These are phyloP conservation scores for Diogma glabrata DNA, from an alignment of 2,888 invertebrate genomes.

Conservation along the genomic window DNA sequence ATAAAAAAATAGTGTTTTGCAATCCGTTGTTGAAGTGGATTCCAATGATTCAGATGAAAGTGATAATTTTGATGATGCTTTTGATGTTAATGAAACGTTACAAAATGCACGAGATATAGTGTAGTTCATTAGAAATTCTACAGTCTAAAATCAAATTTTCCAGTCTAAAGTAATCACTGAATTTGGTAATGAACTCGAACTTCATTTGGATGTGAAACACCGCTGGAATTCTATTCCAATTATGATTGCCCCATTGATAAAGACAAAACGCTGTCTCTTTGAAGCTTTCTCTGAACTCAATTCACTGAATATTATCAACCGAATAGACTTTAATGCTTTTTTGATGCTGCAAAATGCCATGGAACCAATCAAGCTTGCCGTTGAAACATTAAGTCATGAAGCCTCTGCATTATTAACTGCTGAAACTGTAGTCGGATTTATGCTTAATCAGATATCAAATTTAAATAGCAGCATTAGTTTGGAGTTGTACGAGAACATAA, in stretches of 20 bases:
- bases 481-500: neutral
- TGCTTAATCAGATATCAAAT: neutral
- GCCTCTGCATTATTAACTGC: too few species aligned
- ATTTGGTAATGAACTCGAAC: conserved; percentile 1
- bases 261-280: too few species aligned
- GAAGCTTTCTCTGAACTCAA: too few species aligned
- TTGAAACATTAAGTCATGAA: too few species aligned
- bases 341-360: neutral
- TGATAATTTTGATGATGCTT: neutral
- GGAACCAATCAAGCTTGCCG: neutral
- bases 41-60: neutral
- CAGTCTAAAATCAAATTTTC: conserved; percentile 1
- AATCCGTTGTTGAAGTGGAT: neutral
- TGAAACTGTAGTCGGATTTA: neutral
- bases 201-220: conserved; percentile 1
- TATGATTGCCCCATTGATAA: too few species aligned
- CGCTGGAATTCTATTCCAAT: conserved; percentile 2
- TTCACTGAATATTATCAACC: too few species aligned
- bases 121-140: neutral
- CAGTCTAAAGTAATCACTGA: neutral
- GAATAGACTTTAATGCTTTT: neutral
- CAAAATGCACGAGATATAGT: neutral
- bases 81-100: neutral
- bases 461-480: too few species aligned
- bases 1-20: too few species aligned